These are phyloP conservation scores for Apteryx owenii DNA, from an alignment of 2,113 vertebrate species.

Conservation along the genomic window DNA sequence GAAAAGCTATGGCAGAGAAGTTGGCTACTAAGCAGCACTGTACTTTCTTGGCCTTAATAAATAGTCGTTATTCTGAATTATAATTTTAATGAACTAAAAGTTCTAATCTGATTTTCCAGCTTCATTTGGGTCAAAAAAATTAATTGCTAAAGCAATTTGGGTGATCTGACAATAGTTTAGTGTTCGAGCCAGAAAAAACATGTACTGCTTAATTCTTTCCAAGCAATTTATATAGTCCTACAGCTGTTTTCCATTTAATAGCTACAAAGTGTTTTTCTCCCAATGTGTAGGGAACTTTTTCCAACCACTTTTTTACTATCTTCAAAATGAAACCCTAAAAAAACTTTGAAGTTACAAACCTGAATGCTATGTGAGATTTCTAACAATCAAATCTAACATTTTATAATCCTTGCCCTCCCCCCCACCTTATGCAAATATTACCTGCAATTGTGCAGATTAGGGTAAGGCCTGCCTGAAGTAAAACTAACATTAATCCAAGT, in stretches of 20 bases:
- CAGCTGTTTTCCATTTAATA: constrained; percentile 28
- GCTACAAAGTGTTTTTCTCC: neutral
- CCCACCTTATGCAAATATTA: neutral
- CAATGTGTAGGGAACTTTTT: neutral
- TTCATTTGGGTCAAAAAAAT: neutral
- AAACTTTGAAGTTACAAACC: neutral
- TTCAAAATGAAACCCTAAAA: neutral
- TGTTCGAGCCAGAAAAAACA: constrained; percentile 12
- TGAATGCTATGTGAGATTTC: neutral
- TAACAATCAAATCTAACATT: neutral
- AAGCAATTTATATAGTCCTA: constrained; percentile 7
- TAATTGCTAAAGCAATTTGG: constrained; percentile 4
- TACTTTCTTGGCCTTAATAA: neutral
- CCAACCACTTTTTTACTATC: neutral
- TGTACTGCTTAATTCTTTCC: neutral
- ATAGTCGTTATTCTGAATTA: neutral
- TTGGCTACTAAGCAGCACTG: neutral
- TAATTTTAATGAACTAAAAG: neutral
- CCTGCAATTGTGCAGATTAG: neutral
- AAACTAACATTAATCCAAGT: neutral
- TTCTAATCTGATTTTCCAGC: neutral
- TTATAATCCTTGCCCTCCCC: neutral
- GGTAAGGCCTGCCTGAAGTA: neutral
- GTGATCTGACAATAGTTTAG: constrained; percentile 14
- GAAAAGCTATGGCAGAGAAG: neutral